Evolutionary conservation across 1,140 invertebrate species (phyloP).

Genomic region (Phymastichus coffea): DNA sequence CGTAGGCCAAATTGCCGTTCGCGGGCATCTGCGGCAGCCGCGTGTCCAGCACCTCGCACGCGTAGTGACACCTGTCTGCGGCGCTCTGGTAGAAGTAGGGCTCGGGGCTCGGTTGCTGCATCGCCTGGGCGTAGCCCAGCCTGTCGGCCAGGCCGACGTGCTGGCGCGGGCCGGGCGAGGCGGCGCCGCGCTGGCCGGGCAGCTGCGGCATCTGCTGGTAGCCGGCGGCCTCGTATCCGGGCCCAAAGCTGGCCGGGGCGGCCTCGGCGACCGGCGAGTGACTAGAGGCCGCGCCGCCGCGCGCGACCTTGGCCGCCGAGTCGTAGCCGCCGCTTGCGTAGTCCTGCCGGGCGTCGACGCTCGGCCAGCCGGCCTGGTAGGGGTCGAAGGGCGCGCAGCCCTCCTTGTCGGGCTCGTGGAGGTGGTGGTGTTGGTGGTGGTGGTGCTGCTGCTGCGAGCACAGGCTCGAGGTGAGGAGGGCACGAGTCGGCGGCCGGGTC

Average conservation of each 20-base stretch:
- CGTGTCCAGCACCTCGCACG: constrained; percentile 48
- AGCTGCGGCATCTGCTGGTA: constrained; percentile 33
- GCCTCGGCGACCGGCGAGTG: constrained; percentile 36
- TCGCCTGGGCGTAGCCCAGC: constrained; percentile 29
- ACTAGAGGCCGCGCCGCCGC: constrained; percentile 33
- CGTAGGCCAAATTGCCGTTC: constrained; percentile 29
- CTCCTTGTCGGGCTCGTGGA: constrained; percentile 12
- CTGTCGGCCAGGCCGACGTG: constrained; percentile 37
- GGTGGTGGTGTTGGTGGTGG: neutral
- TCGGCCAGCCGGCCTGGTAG: constrained; percentile 7
- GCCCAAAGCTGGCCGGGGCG: constrained; percentile 20
- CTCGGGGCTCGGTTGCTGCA: constrained; percentile 39
- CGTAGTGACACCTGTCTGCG: constrained; percentile 49
- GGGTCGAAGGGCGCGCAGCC: neutral
- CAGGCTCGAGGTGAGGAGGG: neutral
- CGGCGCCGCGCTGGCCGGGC: constrained; percentile 13
- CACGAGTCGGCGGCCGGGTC: constrained; percentile 4
- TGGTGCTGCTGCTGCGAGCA: constrained; percentile 21
- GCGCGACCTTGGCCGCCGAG: neutral
- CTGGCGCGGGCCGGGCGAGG: constrained; percentile 30
- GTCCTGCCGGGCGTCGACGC: constrained; percentile 24
- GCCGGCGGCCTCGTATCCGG: constrained; percentile 30
- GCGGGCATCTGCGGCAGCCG: constrained; percentile 32
- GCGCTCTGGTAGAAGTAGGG: constrained; percentile 37
- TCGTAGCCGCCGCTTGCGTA: neutral